A percentile compares a stretch with the other conserved stretches of the same genome.
These are phyloP conservation scores for Odontamblyopus rebecca DNA, from an alignment of 2,797 vertebrate species.

Conservation along the genomic window DNA sequence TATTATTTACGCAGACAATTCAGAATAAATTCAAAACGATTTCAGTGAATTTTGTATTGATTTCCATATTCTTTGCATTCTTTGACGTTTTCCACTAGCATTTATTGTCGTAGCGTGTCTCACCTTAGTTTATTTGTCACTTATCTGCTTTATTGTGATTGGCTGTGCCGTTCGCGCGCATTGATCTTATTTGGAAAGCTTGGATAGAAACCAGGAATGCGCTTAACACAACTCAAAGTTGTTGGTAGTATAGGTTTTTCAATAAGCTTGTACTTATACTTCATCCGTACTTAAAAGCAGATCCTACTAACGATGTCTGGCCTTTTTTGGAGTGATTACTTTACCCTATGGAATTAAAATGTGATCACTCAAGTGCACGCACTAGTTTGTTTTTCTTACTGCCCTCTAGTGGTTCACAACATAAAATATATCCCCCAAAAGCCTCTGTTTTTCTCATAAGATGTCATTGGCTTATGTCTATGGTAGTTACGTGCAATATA, in stretches of 20 bases:
- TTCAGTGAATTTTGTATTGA: background rate
- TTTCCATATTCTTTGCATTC: background rate
- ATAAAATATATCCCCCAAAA: background rate
- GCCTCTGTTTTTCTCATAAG: slow-evolving; percentile 7
- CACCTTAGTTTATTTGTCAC: no score
- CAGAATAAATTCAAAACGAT: background rate
- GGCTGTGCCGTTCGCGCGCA: background rate
- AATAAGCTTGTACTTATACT: background rate
- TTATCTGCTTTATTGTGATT: no score
- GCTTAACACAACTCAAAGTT: background rate
- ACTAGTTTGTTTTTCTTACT: background rate
- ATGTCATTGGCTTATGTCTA: background rate
- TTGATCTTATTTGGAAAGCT: background rate
- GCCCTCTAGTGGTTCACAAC: slow-evolving; percentile 2
- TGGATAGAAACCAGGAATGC: background rate
- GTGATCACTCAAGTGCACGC: background rate
- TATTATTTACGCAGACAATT: background rate
- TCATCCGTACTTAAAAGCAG: background rate
- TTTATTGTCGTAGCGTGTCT: no score
- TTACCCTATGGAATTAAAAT: background rate
- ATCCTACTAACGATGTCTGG: background rate
- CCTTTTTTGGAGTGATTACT: background rate
- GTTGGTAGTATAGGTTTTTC: background rate
- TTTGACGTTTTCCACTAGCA: background rate
- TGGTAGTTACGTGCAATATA: background rate